Evolutionary conservation across 2,797 vertebrate genomes (phyloP), one percentile per base, ranked within the genome.

Genomic region (Coreius guichenoti): DNA sequence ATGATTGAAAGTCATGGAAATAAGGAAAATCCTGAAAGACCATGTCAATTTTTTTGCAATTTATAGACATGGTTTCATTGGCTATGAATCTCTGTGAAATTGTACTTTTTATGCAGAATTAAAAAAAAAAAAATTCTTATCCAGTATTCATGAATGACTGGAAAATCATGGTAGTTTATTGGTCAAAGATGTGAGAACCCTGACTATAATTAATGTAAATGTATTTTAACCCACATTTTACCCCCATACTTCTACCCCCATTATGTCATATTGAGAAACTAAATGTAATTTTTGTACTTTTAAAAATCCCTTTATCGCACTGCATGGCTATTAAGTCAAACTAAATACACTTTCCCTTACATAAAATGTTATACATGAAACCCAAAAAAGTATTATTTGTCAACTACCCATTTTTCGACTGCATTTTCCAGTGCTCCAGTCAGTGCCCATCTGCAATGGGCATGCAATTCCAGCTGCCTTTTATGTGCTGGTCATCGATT

Each of bases 401-500:
- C 5, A 43, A 13, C 23, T 54, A 45, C 11, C 21, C 17, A 43
- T 16, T 72, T 43, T 58, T 63, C 19, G 21, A 23, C 17, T 47
- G 12, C 12, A 16, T 45, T 82, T 47, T 16, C 12, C 2, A 63
- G 11, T 17, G 11, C 19, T 31, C 58, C 8, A 61, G 29, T 79
- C 43, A 49, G 36, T 63, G 36, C 12, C 39, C 36, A 58, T 49
- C 26, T 33, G 69, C 58, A 65, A 16, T 19, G 29, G 51, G 17
- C 45, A 68, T 36, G 43, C 45, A 43, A 11, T 54, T n/a, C 74
- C 74, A 78, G 63, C n/a, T 73, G 80, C 68, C 69, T 85, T 72
- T 72, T 29, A 49, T 61, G 39, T 47, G 54, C 39, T 23, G 76
- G 83, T 63, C 76, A 80, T 85, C 4, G 29, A 85, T 73, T 80